A percentile compares a stretch with the other conserved stretches of the same genome.
Evolutionary conservation across 2,797 vertebrate species (phyloP).

Genomic region (Sebastes baramenuke): DNA sequence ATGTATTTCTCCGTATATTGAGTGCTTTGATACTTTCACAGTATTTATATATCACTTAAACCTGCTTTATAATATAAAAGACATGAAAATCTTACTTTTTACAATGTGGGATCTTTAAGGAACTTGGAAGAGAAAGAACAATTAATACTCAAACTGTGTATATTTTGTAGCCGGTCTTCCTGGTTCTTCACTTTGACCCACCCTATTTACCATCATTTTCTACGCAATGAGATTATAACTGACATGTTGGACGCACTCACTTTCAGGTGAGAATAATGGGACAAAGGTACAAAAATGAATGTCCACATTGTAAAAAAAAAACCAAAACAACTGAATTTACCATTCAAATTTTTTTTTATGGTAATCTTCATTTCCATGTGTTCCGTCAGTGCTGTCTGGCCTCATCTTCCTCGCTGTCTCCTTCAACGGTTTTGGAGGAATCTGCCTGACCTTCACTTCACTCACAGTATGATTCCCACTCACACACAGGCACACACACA

Average conservation of each 20-base stretch:
- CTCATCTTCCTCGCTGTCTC: constrained; percentile 90
- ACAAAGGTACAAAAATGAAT: neutral
- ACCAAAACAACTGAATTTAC: neutral
- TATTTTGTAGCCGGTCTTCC: neutral
- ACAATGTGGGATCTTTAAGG: neutral
- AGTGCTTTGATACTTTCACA: no score
- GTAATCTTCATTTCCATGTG: constrained; percentile 21
- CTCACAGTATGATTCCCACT: constrained; percentile 83
- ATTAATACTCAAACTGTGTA: neutral
- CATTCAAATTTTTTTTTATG: neutral
- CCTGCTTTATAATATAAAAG: no score
- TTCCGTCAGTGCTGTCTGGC: constrained; percentile 74
- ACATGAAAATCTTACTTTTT: no score
- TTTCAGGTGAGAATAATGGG: neutral
- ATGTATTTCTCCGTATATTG: no score
- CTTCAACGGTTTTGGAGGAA: constrained; percentile 91
- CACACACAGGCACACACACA: neutral
- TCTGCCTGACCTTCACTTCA: constrained; percentile 92
- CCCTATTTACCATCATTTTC: neutral
- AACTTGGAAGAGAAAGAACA: neutral
- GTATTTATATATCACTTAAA: neutral
- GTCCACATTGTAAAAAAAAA: neutral
- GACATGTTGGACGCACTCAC: neutral
- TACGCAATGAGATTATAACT: neutral
- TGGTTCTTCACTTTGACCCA: neutral